Base-by-base conservation (phyloP, 2,888 invertebrate species). In the Pollenia amentaria region DNA sequence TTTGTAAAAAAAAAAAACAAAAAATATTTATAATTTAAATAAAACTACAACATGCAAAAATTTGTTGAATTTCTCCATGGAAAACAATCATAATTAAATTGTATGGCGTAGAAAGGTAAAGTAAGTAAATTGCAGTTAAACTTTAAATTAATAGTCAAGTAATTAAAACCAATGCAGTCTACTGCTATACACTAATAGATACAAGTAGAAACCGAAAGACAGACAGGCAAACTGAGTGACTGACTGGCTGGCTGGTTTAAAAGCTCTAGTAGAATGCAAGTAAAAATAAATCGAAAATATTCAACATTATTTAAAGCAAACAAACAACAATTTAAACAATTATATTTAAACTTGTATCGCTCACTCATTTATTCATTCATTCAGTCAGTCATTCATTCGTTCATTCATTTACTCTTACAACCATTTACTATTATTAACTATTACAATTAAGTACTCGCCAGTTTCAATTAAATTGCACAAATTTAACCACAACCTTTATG, bases 391-490 rank as follows among this genome's bases (percentile, higher is more conserved):
- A 12, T 38, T 38, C 40, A 46, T 40, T 57, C 53, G 42, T 46
- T 55, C 55, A 48, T 40, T 60, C 14, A 46, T 29, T 78, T 55
- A 48, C 60, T 44, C 38, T 10, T 48, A 51, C 64, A 42, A 6
- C 72, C 9, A 46, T 29, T 78, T 67, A 48, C 60, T 44, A 29
- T 10, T 48, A 51, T 51, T 21, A 6, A 55, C 9, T 72, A 29
- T 82, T 77, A 79, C 78, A 82, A 75, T 84, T 84, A 84, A 84
- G 78, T 84, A 78, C 84, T 84, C 86, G 83, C 78, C 86, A 75
- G 86, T 83, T 86, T 86, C 86, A 86, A 86, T 86, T 86, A 86
- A 69, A 83, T 64, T 76, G 62, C 73, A 75, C 83, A 78, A 75
- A 69, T 62, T 69, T 53, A 78, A 62, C 78, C 83, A 83, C 83